Conservation (phyloP, 2,113 vertebrate genomes). For the Leptobrachium leishanense region DNA sequence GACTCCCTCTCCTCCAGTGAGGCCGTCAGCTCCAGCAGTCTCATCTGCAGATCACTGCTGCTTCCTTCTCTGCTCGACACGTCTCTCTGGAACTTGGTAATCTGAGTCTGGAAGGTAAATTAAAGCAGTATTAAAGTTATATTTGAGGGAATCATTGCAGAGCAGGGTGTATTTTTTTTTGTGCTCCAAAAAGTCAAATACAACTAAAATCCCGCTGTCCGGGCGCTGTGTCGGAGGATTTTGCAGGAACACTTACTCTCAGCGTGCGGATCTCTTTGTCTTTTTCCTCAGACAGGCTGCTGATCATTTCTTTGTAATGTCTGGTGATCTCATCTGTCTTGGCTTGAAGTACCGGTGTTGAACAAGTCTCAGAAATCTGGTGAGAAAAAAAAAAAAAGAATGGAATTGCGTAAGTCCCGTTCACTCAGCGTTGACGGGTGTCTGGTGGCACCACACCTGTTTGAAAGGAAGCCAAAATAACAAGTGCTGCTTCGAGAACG, state of each 20-base stretch:
- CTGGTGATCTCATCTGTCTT: slow-evolving; percentile 85
- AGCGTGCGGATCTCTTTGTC: slow-evolving; percentile 82
- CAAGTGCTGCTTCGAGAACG: too few species aligned
- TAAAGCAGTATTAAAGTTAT: neutral
- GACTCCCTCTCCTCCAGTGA: slow-evolving; percentile 80
- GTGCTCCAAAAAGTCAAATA: too few species aligned
- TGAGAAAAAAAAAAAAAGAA: neutral
- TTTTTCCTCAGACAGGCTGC: slow-evolving; percentile 76
- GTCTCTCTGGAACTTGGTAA: slow-evolving; percentile 78
- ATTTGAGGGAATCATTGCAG: too few species aligned
- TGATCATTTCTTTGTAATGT: slow-evolving; percentile 84
- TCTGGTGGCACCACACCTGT: neutral
- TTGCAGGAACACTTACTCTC: slow-evolving; percentile 66
- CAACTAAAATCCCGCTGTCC: too few species aligned
- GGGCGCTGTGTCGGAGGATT: too few species aligned
- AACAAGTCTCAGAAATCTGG: slow-evolving; percentile 68
- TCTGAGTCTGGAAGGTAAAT: slow-evolving; percentile 69
- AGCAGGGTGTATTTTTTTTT: too few species aligned
- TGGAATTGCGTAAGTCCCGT: neutral
- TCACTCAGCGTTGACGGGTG: neutral
- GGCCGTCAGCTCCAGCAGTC: slow-evolving; percentile 76
- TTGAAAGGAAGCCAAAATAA: neutral
- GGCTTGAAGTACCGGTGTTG: slow-evolving; percentile 68
- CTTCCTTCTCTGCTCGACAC: slow-evolving; percentile 64
- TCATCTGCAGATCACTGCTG: slow-evolving; percentile 80